Percentiles rank a stretch among this genome's conserved stretches.
phyloP scores from a whole-genome alignment of 1,140 invertebrate species.

The Antheraea mylitta region DNA sequence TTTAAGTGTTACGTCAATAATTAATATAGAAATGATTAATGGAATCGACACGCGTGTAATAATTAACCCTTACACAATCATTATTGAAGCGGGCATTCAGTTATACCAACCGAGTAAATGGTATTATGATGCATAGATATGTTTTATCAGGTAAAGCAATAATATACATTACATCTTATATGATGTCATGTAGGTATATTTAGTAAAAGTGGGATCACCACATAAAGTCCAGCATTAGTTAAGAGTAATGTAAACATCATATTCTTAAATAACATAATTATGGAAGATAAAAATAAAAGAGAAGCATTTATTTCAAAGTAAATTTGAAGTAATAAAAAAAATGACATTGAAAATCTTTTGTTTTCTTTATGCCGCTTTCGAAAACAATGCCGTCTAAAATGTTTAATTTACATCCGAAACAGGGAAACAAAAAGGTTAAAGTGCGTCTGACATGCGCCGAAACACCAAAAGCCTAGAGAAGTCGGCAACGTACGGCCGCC shows the following conservation, averaged over 20 bases:
- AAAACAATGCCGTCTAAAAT: conserved; percentile 71
- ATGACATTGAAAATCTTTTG: conserved; percentile 45
- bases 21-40: no score
- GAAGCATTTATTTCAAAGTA: background rate
- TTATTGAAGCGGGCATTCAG: no score
- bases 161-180: background rate
- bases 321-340: conserved; percentile 6
- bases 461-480: conserved; percentile 64
- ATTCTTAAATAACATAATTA: background rate
- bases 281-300: background rate
- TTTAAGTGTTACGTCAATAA: no score
- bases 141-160: background rate
- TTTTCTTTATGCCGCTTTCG: conserved; percentile 40
- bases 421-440: conserved; percentile 60
- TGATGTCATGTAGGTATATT: background rate
- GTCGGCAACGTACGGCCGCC: conserved; percentile 40
- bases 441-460: conserved; percentile 58
- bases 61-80: no score
- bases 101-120: background rate
- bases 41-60: no score
- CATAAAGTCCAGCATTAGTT: no score
- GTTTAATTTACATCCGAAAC: conserved; percentile 74
- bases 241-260: no score
- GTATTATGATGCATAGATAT: background rate
- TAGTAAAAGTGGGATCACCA: no score